These are phyloP conservation scores for Trilocha varians DNA, from an alignment of 2,888 invertebrate species.

Conservation along the genomic window DNA sequence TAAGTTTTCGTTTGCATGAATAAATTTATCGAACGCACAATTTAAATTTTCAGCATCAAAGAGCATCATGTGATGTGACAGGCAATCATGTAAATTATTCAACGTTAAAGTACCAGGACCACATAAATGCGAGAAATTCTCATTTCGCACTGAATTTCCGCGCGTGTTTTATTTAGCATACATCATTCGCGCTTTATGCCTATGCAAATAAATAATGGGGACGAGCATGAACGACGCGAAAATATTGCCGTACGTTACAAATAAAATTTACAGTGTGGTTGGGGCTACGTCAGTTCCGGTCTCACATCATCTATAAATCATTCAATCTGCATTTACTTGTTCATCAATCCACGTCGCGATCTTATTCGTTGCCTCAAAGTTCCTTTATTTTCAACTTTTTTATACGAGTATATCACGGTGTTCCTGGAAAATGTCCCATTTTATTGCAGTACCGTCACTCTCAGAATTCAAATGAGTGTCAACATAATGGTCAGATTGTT, in stretches of 20 bases:
- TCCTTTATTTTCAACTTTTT: no score
- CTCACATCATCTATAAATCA: not conserved
- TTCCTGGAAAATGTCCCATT: no score
- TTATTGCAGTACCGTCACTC: no score
- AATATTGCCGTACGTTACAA: not conserved
- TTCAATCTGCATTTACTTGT: not conserved
- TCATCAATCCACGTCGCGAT: not conserved
- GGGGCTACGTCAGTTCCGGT: not conserved
- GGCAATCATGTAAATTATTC: conserved; percentile 26
- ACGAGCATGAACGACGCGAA: not conserved
- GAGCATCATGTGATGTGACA: conserved; percentile 11
- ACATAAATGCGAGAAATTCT: conserved; percentile 12
- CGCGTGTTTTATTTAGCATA: not conserved
- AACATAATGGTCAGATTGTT: no score
- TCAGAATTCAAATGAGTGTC: no score
- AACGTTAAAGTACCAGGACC: conserved; percentile 16
- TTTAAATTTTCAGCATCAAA: not conserved
- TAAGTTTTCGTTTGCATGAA: not conserved
- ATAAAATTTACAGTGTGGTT: not conserved
- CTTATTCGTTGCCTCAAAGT: no score
- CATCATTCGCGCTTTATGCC: not conserved
- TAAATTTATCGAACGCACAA: not conserved
- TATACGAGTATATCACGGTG: no score
- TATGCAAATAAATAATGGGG: not conserved
- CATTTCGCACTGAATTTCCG: not conserved